Percentiles rank a stretch among this genome's conserved stretches.
Conservation (phyloP, 2,797 vertebrate genomes). For the Acrossocheilus fasciatus region DNA sequence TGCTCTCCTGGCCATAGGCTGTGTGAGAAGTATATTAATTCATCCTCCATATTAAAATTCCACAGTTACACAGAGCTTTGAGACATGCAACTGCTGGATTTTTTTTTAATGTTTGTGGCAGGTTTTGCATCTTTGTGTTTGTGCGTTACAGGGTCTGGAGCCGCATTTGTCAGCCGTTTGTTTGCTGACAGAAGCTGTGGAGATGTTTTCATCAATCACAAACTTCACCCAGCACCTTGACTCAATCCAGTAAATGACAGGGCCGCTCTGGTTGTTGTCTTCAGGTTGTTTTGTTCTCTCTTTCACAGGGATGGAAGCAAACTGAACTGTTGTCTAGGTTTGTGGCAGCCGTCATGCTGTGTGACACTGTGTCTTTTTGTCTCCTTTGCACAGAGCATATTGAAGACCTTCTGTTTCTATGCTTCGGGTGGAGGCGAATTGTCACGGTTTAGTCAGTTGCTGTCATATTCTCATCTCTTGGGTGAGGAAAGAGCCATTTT, state of each 20-base stretch:
- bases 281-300: conserved; percentile 33
- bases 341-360: conserved; percentile 16
- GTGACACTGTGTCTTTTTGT: conserved; percentile 31
- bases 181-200: conserved; percentile 4
- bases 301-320: conserved; percentile 16
- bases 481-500: conserved; percentile 47
- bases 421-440: conserved; percentile 25
- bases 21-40: conserved; percentile 42
- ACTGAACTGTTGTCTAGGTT: conserved; percentile 33
- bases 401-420: conserved; percentile 16
- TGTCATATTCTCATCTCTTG: conserved; percentile 36
- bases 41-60: conserved; percentile 25
- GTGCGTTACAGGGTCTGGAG: conserved; percentile 28
- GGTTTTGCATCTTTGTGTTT: conserved; percentile 25
- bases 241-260: conserved; percentile 41
- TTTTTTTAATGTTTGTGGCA: background rate
- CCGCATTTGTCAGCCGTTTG: background rate
- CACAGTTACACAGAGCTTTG: background rate
- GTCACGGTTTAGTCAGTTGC: conserved; percentile 35
- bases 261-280: conserved; percentile 39
- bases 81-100: background rate
- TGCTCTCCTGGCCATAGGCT: background rate
- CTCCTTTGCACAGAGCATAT: conserved; percentile 4
- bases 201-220: conserved; percentile 47
- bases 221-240: conserved; percentile 27